Percentiles rank a stretch among this genome's conserved stretches.
phyloP scores from a whole-genome alignment of 2,888 invertebrate genomes.

The Cheilosia variabilis region DNA sequence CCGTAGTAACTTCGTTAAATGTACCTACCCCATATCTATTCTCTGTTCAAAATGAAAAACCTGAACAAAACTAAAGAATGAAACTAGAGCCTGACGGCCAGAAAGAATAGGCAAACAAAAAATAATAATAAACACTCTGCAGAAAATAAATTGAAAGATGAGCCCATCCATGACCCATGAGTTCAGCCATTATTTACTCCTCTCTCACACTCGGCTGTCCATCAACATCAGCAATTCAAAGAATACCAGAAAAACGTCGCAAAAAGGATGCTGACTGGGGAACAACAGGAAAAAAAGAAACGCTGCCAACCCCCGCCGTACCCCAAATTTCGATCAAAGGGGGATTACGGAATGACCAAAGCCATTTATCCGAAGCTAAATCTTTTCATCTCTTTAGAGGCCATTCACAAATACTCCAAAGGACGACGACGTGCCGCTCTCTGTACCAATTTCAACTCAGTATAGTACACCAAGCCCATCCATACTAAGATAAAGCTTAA shows the following conservation, averaged over 20 bases:
- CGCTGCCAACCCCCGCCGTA: not conserved
- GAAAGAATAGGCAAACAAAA: not conserved
- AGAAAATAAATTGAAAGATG: constrained; percentile 21
- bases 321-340: constrained; percentile 52
- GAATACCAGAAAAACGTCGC: constrained; percentile 4
- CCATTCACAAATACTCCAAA: constrained; percentile 72
- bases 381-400: constrained; percentile 74
- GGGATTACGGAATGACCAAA: constrained; percentile 68
- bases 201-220: not conserved
- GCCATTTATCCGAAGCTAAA: constrained; percentile 68
- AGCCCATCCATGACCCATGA: constrained; percentile 13
- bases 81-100: not conserved
- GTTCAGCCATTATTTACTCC: not conserved
- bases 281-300: not conserved
- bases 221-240: constrained; percentile 8
- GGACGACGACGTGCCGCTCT: constrained; percentile 65
- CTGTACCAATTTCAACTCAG: constrained; percentile 29
- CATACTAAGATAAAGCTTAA: constrained; percentile 24
- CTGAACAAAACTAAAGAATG: constrained; percentile 4
- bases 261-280: not conserved
- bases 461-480: not conserved
- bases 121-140: too few relatives aligned
- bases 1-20: not conserved
- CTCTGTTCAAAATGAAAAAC: not conserved
- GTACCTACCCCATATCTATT: not conserved